Base-by-base conservation (phyloP, 92 coral and sea anemone species). In the Blastomussa wellsi region DNA sequence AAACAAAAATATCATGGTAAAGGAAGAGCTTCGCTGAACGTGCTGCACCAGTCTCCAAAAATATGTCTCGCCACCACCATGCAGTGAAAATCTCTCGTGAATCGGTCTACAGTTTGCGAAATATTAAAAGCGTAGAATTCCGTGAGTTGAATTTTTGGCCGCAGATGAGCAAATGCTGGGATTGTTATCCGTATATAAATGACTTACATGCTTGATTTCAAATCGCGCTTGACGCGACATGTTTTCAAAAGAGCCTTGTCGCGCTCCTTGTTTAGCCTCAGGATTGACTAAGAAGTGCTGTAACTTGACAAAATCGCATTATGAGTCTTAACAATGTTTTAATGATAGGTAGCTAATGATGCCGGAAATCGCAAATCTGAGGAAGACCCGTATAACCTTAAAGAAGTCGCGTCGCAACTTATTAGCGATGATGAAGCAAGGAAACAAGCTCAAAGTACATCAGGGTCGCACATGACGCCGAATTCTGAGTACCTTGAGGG, bases 371-470 rank as follows among this genome's bases (percentile, higher is more conserved):
- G 42, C n/a, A 79, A 79, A 36, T 74, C 51, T 29, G 79, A 71
- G 22, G 81, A 78, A 37, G 91, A 96, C 53, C 91, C 90, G 4
- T 94, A 92, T 78, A 92, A 91, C 79, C 83, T 96, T 70, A 94
- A 96, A 44, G 91, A 83, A 67, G 77, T 96, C 44, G 93, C 98
- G 6, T 94, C 98, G 32, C 98, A 96, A 77, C 85, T 89, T 39
- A 84, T 90, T 36, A 96, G 78, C 33, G 95, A 83, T 72, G 87
- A 88, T 36, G 78, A 75, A 17, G 10, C 14, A 55, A 41, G 53
- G 41, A 35, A n/a, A 2, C 26, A 31, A 82, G 0, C 37, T 7
- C 79, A 8, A 19, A 26, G 3, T 49, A 14, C 74, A 1, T 29
- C 35, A 51, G 59, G 2, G n/a, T 81, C 62, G 62, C 16, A 65